Conservation (phyloP, 2,113 vertebrate genomes). For the Cromileptes altivelis region DNA sequence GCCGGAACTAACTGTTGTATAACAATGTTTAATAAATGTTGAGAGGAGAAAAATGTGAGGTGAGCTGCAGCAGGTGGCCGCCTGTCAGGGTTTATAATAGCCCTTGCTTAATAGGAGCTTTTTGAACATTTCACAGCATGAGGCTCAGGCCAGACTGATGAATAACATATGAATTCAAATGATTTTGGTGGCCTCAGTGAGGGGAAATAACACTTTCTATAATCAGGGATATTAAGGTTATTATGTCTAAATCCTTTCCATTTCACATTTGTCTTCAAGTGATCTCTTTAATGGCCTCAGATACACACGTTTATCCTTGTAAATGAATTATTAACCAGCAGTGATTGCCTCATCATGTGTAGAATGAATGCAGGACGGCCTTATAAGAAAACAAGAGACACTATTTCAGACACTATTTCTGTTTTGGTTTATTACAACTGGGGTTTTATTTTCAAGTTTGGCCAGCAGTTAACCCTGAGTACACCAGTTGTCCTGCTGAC, state of each 20-base stretch:
- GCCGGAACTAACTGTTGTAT: no score
- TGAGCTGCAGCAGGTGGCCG: conserved; percentile 12
- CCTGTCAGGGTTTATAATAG: conserved; percentile 40
- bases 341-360: neutral
- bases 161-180: conserved; percentile 49
- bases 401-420: neutral
- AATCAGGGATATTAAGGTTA: conserved; percentile 50
- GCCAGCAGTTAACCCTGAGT: neutral
- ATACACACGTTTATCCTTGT: conserved; percentile 1
- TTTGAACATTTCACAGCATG: conserved; percentile 40
- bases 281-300: conserved; percentile 16
- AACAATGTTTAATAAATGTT: neutral
- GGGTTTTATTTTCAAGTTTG: neutral
- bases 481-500: neutral
- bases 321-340: conserved; percentile 16
- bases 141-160: conserved; percentile 35
- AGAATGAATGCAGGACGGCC: neutral
- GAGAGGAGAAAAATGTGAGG: neutral
- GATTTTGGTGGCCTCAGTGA: conserved; percentile 15
- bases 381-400: neutral
- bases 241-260: conserved; percentile 35
- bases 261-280: conserved; percentile 37
- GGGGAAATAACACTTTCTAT: conserved; percentile 31
- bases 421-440: neutral
- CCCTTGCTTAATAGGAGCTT: conserved; percentile 51